A percentile compares a stretch with the other conserved stretches of the same genome.
Conservation (phyloP, 1,140 invertebrate genomes). For the Octopus sinensis region DNA sequence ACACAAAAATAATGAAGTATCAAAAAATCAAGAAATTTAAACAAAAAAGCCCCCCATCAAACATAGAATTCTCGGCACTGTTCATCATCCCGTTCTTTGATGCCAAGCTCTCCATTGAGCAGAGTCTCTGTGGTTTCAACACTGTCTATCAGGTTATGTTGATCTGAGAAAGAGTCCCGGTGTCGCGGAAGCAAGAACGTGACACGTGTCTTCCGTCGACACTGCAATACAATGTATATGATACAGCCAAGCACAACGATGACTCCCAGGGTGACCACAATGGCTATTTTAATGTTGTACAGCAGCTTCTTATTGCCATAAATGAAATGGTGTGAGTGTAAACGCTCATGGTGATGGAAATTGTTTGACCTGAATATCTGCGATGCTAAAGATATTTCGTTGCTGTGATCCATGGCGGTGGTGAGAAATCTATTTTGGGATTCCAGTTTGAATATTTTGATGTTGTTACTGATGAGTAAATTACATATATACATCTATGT, state of each 20-base stretch:
- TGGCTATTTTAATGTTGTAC: conserved; percentile 15
- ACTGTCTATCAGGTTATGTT: conserved; percentile 7
- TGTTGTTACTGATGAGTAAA: no score
- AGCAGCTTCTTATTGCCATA: conserved; percentile 10
- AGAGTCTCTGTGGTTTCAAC: conserved; percentile 5
- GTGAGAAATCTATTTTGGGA: no score
- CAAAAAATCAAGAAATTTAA: background rate
- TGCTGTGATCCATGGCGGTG: no score
- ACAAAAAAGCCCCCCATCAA: background rate
- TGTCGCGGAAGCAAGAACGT: background rate
- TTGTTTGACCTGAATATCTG: background rate
- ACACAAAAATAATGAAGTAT: background rate
- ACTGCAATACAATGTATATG: conserved; percentile 10
- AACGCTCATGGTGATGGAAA: conserved; percentile 2
- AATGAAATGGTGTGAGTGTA: background rate
- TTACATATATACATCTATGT: no score
- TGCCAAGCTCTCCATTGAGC: background rate
- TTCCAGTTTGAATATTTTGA: no score
- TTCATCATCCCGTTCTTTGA: background rate
- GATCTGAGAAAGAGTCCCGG: conserved; percentile 9
- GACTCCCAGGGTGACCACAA: background rate
- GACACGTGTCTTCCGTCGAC: conserved; percentile 11
- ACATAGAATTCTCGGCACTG: conserved; percentile 9
- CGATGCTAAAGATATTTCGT: background rate
- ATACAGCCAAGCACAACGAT: background rate